phyloP scores from a whole-genome alignment of 2,797 vertebrate species.

The Molossus alvarezi region DNA sequence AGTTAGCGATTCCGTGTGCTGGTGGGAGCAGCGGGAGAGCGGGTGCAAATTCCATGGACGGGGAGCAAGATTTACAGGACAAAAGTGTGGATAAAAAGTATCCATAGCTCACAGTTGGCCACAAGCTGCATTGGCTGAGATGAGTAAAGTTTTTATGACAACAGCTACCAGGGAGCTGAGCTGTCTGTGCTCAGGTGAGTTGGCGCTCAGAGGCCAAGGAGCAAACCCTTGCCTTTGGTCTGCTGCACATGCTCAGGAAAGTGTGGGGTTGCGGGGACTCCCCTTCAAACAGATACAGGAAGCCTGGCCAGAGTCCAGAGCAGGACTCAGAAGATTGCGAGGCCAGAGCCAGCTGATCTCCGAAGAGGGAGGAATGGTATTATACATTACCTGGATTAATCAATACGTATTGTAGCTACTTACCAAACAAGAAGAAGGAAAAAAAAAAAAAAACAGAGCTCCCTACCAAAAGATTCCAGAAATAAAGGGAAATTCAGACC shows the following conservation, averaged over 20 bases:
- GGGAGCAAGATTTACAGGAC: not conserved
- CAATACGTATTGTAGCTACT: not conserved
- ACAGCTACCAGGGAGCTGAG: not conserved
- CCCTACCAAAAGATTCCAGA: not conserved
- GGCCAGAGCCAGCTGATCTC: not conserved
- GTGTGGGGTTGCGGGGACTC: too few relatives aligned
- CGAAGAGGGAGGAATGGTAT: not conserved
- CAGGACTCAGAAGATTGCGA: not conserved
- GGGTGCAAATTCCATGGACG: not conserved
- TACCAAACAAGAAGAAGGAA: not conserved
- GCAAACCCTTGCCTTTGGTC: not conserved
- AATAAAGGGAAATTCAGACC: not conserved
- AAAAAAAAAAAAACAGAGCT: not conserved
- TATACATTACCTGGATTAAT: not conserved
- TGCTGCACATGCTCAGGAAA: not conserved
- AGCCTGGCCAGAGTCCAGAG: not conserved
- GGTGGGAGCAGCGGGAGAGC: not conserved
- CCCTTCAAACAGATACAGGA: not conserved
- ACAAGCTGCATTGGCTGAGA: not conserved
- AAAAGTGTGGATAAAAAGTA: not conserved
- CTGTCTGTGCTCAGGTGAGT: not conserved
- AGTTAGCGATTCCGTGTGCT: not conserved
- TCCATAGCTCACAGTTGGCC: not conserved
- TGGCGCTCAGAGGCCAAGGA: too few relatives aligned
- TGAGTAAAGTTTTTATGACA: not conserved